Evolutionary conservation across 1,140 invertebrate species (phyloP), one percentile per base, ranked within the genome.

Genomic region (Eurosta solidaginis): DNA sequence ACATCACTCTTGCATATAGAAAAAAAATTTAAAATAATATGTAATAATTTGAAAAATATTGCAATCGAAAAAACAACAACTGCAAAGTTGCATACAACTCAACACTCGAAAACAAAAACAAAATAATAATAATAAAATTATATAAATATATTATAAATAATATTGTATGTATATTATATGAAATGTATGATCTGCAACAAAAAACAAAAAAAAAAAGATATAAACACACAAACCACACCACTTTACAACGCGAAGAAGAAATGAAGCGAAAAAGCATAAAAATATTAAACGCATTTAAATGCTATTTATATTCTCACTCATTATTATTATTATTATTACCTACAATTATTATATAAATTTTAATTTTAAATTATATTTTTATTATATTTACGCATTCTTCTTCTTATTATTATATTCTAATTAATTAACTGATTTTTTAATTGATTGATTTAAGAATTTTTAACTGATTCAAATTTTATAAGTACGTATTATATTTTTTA

Each of bases 1-100:
- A 68, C 59, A 68, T 22, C 59, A 68, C 59, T 68, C 59, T 68
- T 68, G 59, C 59, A 20, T 68, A 68, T 68, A 68, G 59, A 68
- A 68, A 47, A 47, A 40, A n/a, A 59, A n/a, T n/a, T 17, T 4
- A 59, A 59, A 59, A 59, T 22, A 59, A 59, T 25, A 59, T 59
- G 25, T 59, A 33, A 59, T 59, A 14, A 59, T 36, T 59, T 33
- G n/a, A 59, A 27, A 33, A 3, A 25, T 33, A 17, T 33, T 25
- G 50, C 54, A 25, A 17, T 1, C 29, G 10, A n/a, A 12, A 59
- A 49, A n/a, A 49, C 9, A 68, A 22, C 59, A 68, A 40, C 33
- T 42, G 59, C 33, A 68, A 68, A 68, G 33, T 40, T 12, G 33
- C 33, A 20, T 68, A n/a, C n/a, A 68, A 68, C 2, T 68, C 33